Percentiles rank a stretch among this genome's conserved stretches.
Evolutionary conservation across 1,140 invertebrate genomes (phyloP).

Genomic region (Drosophila micromelanica): DNA sequence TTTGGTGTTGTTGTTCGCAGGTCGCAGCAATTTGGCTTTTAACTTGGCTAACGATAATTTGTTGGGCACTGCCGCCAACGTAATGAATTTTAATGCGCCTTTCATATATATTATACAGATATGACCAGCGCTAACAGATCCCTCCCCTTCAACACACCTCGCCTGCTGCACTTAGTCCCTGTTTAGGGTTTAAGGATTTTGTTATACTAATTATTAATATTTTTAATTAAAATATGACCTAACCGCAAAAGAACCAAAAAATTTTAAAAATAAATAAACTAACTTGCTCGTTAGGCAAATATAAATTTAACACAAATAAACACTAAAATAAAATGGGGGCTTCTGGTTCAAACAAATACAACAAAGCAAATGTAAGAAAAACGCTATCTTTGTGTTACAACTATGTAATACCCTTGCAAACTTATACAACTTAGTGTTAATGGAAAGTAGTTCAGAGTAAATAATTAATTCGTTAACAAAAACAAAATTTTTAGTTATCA

Average conservation of each 20-base stretch:
- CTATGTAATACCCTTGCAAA: not conserved
- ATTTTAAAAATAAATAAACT: constrained; percentile 26
- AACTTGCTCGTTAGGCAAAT: constrained; percentile 45
- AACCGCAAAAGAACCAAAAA: constrained; percentile 30
- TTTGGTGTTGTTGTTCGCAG: constrained; percentile 41
- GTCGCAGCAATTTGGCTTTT: constrained; percentile 70
- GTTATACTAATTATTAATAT: constrained; percentile 72
- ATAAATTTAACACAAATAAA: constrained; percentile 45
- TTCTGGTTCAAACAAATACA: not conserved
- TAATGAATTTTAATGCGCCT: constrained; percentile 82
- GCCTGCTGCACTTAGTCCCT: not conserved
- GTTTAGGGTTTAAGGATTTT: constrained; percentile 23
- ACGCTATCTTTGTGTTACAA: not conserved
- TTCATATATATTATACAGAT: constrained; percentile 76
- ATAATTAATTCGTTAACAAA: too few relatives aligned
- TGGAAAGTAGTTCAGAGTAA: too few relatives aligned
- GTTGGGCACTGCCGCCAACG: constrained; percentile 67
- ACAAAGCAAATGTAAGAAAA: not conserved
- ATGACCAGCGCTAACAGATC: constrained; percentile 43
- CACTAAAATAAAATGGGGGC: constrained; percentile 37
- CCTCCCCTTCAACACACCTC: not conserved
- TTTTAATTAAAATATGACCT: constrained; percentile 75
- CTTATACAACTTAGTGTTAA: too few relatives aligned
- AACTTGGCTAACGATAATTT: constrained; percentile 82
- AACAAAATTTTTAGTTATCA: too few relatives aligned